phyloP scores from a whole-genome alignment of 2,113 vertebrate species.

The Syngnathus typhle region DNA sequence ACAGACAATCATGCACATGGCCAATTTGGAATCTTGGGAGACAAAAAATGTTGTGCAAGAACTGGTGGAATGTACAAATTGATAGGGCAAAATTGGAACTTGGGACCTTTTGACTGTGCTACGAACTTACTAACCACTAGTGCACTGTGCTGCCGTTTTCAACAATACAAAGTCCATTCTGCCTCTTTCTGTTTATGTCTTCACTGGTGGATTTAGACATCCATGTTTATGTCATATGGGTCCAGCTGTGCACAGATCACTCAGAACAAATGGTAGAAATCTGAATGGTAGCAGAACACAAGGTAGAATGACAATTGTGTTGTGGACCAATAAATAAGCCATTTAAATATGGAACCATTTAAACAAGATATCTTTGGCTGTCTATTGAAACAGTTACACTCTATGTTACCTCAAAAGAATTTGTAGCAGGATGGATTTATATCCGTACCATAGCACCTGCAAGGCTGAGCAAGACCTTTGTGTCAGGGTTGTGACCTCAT shows the following conservation, averaged over 20 bases:
- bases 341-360: neutral
- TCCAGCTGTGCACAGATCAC: neutral
- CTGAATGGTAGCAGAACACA: neutral
- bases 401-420: constrained; percentile 18
- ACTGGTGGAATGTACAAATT: too few species aligned
- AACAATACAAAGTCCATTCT: neutral
- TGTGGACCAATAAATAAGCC: neutral
- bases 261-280: neutral
- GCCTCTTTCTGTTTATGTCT: neutral
- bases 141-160: neutral
- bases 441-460: constrained; percentile 22
- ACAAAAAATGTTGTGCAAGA: too few species aligned
- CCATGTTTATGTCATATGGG: neutral
- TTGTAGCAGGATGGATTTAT: neutral
- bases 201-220: neutral
- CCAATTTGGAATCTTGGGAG: too few species aligned
- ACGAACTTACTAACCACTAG: too few species aligned
- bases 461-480: constrained; percentile 12
- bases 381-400: constrained; percentile 19
- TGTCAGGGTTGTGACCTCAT: constrained; percentile 39
- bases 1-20: too few species aligned
- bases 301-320: constrained; percentile 7
- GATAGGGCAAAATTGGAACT: neutral
- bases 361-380: neutral
- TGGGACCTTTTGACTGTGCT: too few species aligned